phyloP scores from a whole-genome alignment of 2,113 vertebrate species.

The Leptosomus discolor region DNA sequence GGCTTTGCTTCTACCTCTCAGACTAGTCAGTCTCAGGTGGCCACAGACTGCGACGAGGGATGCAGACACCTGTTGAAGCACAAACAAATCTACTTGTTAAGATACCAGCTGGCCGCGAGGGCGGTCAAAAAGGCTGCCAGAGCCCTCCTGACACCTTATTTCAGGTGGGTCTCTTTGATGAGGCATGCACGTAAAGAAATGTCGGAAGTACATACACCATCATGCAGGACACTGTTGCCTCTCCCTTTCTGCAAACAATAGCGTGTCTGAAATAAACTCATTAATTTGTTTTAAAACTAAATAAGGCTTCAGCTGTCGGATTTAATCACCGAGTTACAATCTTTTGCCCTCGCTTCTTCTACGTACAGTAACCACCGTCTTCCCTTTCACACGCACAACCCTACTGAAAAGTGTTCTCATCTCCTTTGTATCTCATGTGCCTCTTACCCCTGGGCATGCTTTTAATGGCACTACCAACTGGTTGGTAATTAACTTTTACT shows the following conservation, averaged over 20 bases:
- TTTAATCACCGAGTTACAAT: background rate
- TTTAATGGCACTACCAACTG: background rate
- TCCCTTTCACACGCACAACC: background rate
- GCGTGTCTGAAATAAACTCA: background rate
- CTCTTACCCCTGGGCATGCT: background rate
- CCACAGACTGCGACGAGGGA: background rate
- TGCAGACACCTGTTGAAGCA: background rate
- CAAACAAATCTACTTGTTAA: background rate
- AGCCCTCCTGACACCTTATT: background rate
- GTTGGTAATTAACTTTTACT: constrained; percentile 31
- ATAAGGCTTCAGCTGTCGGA: background rate
- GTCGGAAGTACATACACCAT: background rate
- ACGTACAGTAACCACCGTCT: background rate
- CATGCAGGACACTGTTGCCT: background rate
- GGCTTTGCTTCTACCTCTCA: background rate
- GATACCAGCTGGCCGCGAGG: background rate
- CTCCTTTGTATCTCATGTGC: background rate
- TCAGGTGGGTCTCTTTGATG: accelerated
- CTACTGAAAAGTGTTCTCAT: background rate
- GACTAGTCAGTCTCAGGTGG: background rate
- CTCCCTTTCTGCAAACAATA: background rate
- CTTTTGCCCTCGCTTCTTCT: background rate
- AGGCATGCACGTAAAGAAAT: accelerated
- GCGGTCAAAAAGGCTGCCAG: background rate
- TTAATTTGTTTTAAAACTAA: background rate